Percentiles rank a stretch among this genome's conserved stretches.
Evolutionary conservation across 2,113 vertebrate species (phyloP).

Genomic region (Melanostigma gelatinosum): DNA sequence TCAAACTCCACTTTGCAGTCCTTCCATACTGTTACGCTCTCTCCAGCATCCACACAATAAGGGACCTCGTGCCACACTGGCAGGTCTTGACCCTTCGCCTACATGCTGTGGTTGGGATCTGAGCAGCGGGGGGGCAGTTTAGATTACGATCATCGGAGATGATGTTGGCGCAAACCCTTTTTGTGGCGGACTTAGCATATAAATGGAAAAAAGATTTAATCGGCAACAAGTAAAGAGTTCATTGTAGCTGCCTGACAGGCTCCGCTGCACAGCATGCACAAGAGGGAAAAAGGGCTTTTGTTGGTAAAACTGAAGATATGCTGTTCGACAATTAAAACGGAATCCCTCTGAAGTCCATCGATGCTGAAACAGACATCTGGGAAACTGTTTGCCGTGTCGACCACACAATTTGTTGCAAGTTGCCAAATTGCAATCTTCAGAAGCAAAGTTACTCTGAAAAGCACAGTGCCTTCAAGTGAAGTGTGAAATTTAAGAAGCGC

Average conservation of each 20-base stretch:
- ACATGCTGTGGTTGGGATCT: constrained; percentile 30
- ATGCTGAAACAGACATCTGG: constrained; percentile 9
- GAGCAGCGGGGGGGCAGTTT: constrained; percentile 19
- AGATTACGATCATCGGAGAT: constrained; percentile 69
- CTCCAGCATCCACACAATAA: constrained; percentile 22
- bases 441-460: constrained; percentile 21
- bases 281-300: constrained; percentile 32
- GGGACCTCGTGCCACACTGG: background rate
- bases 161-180: constrained; percentile 57
- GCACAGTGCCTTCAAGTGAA: constrained; percentile 7
- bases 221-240: constrained; percentile 54
- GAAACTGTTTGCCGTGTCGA: background rate
- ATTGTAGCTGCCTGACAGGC: constrained; percentile 44
- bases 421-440: constrained; percentile 27
- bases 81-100: constrained; percentile 46
- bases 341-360: constrained; percentile 2
- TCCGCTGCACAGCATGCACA: constrained; percentile 40
- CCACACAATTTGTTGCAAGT: constrained; percentile 7
- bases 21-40: constrained; percentile 19
- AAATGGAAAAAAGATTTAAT: constrained; percentile 76
- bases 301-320: constrained; percentile 23
- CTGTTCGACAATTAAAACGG: constrained; percentile 19
- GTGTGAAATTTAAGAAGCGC: constrained; percentile 26
- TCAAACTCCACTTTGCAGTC: constrained; percentile 13
- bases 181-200: constrained; percentile 73